Conservation (phyloP, 1,140 invertebrate species). For the Aphaenogaster ashmeadi region DNA sequence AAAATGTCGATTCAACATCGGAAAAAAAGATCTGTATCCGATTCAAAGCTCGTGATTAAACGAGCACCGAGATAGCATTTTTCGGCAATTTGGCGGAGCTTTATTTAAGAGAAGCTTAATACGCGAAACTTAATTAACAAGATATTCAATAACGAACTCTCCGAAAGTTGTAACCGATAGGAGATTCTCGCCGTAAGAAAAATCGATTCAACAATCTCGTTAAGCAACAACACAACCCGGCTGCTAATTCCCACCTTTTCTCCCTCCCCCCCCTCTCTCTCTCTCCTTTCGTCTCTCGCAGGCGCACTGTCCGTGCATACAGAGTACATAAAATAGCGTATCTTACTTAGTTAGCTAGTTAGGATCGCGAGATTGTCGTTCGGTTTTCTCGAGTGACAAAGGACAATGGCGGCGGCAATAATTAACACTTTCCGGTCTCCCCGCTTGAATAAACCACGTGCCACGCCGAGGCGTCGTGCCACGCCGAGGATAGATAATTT, state of each 20-base stretch:
- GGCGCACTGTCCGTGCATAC: background rate
- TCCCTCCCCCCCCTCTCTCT: background rate
- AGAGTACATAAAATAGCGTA: conserved; percentile 36
- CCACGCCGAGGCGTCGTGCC: background rate
- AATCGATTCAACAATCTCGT: conserved; percentile 54
- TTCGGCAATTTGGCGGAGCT: conserved; percentile 1
- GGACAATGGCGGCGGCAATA: conserved; percentile 11
- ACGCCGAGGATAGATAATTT: conserved; percentile 42
- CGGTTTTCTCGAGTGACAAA: conserved; percentile 17
- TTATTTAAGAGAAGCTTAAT: conserved; percentile 26
- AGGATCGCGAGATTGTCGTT: conserved; percentile 26
- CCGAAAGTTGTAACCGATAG: conserved; percentile 33
- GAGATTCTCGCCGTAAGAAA: conserved; percentile 46
- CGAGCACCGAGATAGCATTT: background rate
- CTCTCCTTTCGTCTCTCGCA: background rate
- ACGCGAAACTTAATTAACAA: conserved; percentile 51
- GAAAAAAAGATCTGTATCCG: conserved; percentile 6
- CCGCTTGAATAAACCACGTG: conserved; percentile 29
- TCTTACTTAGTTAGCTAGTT: conserved; percentile 12
- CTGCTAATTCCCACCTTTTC: conserved; percentile 13
- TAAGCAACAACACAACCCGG: conserved; percentile 47
- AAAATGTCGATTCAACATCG: background rate
- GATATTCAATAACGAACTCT: conserved; percentile 58
- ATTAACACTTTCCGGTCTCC: conserved; percentile 34
- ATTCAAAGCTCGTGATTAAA: background rate